Base-by-base conservation (phyloP, 2,888 invertebrate species). In the Ornithoptera priamus region DNA sequence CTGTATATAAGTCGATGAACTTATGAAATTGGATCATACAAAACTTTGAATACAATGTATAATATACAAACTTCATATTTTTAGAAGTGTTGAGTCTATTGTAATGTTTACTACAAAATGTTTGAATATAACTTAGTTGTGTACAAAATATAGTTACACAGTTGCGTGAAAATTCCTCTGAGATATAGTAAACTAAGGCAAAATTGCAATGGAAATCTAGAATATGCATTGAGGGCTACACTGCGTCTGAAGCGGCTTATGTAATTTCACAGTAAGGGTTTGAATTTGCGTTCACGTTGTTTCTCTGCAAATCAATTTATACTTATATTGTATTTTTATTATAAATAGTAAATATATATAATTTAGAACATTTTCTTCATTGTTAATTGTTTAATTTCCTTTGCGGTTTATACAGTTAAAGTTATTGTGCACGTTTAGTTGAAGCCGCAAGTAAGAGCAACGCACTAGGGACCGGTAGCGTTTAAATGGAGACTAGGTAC, bases 401-500 rank as follows among this genome's bases (percentile, higher is more conserved):
- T 46, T 46, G 2, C 15, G 15, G 46, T 46, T 15, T 12, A 46
- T 46, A 15, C 46, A 46, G 15, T 46, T 46, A 46, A 46, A 46
- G 15, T 4, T 46, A 12, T 46, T 46, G 46, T 46, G 15, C 2
- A 30, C 30, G 46, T 53, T 53, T 53, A 7, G n/a, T n/a, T 7
- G n/a, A 53, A n/a, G 6, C 53, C 15, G 53, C 53, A n/a, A n/a
- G 53, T n/a, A 53, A 53, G 5, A 53, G 53, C 53, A 53, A 4
- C 53, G 57, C 20, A 58, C 57, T 1, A 12, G 22, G 57, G 22
- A n/a, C 8, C 15, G 22, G 12, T 58, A 58, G 15, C 57, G 22
- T 62, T 64, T 22, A 56, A 63, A 68, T 57, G n/a, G 46, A 68
- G 22, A 18, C 36, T 17, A 50, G 42, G 18, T 62, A 57, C 36